Evolutionary conservation across 2,113 vertebrate genomes (phyloP).

Genomic region (Triplophysa tibetana): DNA sequence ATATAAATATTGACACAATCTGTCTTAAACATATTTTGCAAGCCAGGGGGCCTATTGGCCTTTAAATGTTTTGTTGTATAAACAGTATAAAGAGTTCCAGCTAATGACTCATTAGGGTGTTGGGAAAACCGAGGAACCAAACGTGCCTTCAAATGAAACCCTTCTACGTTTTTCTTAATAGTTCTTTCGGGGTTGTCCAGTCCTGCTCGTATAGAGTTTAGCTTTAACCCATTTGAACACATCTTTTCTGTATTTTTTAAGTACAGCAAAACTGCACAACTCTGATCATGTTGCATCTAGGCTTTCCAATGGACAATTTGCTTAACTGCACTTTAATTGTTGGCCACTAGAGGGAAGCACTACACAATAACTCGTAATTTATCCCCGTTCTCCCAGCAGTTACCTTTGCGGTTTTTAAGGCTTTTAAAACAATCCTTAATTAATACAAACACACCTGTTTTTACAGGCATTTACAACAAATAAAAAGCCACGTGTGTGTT

Average conservation of each 20-base stretch:
- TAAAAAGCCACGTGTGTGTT: too few species aligned
- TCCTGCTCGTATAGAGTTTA: too few species aligned
- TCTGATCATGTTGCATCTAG: too few species aligned
- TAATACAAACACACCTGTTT: not conserved
- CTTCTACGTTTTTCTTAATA: too few species aligned
- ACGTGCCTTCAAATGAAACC: too few species aligned
- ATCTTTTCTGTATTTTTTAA: too few species aligned
- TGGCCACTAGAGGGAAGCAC: conserved; percentile 15
- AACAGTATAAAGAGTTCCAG: not conserved
- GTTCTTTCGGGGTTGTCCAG: too few species aligned
- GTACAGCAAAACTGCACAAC: too few species aligned
- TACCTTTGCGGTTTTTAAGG: not conserved
- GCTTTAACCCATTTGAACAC: too few species aligned
- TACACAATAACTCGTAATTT: not conserved
- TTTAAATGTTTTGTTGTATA: too few species aligned
- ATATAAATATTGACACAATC: not conserved
- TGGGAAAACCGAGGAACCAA: too few species aligned
- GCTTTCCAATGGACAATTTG: not conserved
- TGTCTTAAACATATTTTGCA: not conserved
- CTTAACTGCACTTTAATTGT: not conserved
- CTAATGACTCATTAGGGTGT: not conserved
- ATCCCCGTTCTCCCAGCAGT: not conserved
- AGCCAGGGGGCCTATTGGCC: not conserved
- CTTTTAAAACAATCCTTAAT: not conserved
- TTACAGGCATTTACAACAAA: too few species aligned